Evolutionary conservation across 2,888 invertebrate species (phyloP), one percentile per base, ranked within the genome.

Genomic region (Notodonta ziczac): DNA sequence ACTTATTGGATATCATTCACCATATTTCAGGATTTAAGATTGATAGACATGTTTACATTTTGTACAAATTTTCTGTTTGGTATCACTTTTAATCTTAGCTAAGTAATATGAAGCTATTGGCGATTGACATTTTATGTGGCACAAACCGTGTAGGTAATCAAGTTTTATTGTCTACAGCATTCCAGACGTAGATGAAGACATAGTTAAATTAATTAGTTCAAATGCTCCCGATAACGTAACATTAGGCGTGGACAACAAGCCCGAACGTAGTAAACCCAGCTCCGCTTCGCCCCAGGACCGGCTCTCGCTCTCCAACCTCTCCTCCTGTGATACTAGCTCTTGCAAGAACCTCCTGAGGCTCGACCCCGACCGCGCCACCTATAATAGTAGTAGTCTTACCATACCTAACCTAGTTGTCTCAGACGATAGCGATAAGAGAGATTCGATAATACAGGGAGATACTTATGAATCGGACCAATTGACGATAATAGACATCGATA

Each of bases 401-500:
- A 91, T 94, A 86, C 94, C 94, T 72, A 93, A 94, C 76, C 79
- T 94, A 76, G 84, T 94, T 63, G 84, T 94, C 64, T 94, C 94
- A 55, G 92, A 93, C 75, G 89, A 90, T 84, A 91, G 90, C 80
- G 90, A 90, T 84, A 90, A 84, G 82, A 84, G 80, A 81, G 81
- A 88, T 77, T 89, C 92, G 73, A 85, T 88, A 81, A 77, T 92
- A 88, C 91, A 90, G 89, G 93, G 93, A 87, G 89, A 91, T 82
- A 93, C 93, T 81, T 94, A 94, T 86, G 94, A 94, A 89, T 94
- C 94, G 88, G 95, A 95, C 88, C 94, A 94, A 91, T 92, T 95
- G 86, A 95, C 95, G 86, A 95, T 95, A 84, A 95, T 95, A 89
- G 95, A 95, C 86, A 95, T 94, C 73, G 95, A 95, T 84, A 91